A percentile compares a stretch with the other conserved stretches of the same genome.
Conservation (phyloP, 1,140 invertebrate genomes). For the Panagrolaimus sp. region DNA sequence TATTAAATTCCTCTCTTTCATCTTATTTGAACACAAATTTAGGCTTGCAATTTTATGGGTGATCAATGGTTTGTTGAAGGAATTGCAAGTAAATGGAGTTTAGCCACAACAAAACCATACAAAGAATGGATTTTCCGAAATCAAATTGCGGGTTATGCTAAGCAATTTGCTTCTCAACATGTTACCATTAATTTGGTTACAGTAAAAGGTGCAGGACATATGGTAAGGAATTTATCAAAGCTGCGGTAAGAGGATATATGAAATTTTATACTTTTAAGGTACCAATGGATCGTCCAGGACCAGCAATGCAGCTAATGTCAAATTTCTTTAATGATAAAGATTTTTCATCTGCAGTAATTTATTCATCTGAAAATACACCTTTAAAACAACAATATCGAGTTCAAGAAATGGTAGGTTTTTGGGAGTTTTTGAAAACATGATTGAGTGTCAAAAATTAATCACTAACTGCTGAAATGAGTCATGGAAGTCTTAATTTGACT, state of each 20-base stretch:
- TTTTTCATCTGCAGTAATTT: slow-evolving; percentile 18
- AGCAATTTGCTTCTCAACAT: slow-evolving; percentile 18
- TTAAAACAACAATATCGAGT: background rate
- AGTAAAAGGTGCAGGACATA: slow-evolving; percentile 22
- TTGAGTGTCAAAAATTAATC: too few species aligned
- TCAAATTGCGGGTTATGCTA: slow-evolving; percentile 20
- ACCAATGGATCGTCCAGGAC: slow-evolving; percentile 60
- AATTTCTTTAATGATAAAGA: slow-evolving; percentile 33
- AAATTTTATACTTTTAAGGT: slow-evolving; percentile 64
- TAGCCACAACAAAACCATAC: slow-evolving; percentile 19
- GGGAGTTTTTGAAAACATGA: too few species aligned
- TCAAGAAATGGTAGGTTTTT: background rate
- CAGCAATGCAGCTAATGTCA: slow-evolving; percentile 58
- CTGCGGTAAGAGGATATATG: slow-evolving; percentile 34
- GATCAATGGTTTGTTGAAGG: slow-evolving; percentile 62
- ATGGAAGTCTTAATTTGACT: too few species aligned
- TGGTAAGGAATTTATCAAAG: background rate
- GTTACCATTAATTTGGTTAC: slow-evolving; percentile 26
- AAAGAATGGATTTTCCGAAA: slow-evolving; percentile 8
- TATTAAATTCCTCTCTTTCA: background rate
- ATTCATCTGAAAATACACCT: slow-evolving; percentile 15
- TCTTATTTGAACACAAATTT: background rate
- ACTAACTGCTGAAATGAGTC: too few species aligned
- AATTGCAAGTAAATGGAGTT: background rate
- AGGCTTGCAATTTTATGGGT: slow-evolving; percentile 62